Evolutionary conservation across 92 coral and sea anemone species (phyloP).

Genomic region (Galaxea fascicularis): DNA sequence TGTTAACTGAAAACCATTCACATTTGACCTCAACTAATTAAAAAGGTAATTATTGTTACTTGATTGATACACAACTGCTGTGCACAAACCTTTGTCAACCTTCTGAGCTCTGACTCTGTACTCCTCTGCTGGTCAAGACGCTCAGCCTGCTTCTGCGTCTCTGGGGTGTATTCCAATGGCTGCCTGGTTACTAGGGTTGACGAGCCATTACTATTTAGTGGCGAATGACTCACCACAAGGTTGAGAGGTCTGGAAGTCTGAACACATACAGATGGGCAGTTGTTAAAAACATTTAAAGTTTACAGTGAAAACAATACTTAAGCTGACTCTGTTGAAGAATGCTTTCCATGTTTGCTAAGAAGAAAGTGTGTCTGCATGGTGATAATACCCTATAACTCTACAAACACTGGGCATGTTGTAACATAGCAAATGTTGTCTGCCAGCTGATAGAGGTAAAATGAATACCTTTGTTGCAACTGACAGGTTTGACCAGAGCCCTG

Average conservation of each 20-base stretch:
- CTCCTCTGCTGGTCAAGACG: background rate
- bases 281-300: conserved; percentile 1
- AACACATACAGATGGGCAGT: background rate
- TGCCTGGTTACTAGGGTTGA: conserved; percentile 9
- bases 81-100: background rate
- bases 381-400: background rate
- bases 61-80: too few relatives aligned
- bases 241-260: conserved; percentile 33
- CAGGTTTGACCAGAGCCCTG: too few relatives aligned
- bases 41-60: too few relatives aligned
- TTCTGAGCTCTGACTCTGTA: background rate
- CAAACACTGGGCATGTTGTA: background rate
- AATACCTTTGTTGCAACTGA: too few relatives aligned
- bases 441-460: too few relatives aligned
- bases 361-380: too few relatives aligned
- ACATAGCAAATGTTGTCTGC: background rate
- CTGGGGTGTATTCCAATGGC: conserved; percentile 14
- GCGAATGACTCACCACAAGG: conserved; percentile 32
- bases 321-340: conserved; percentile 6
- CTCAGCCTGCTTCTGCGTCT: conserved; percentile 9
- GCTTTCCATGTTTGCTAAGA: too few relatives aligned
- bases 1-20: too few relatives aligned
- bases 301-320: background rate
- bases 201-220: background rate
- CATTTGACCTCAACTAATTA: too few relatives aligned